These are phyloP conservation scores for Leistus spinibarbis DNA, from an alignment of 2,888 invertebrate species.

Conservation along the genomic window DNA sequence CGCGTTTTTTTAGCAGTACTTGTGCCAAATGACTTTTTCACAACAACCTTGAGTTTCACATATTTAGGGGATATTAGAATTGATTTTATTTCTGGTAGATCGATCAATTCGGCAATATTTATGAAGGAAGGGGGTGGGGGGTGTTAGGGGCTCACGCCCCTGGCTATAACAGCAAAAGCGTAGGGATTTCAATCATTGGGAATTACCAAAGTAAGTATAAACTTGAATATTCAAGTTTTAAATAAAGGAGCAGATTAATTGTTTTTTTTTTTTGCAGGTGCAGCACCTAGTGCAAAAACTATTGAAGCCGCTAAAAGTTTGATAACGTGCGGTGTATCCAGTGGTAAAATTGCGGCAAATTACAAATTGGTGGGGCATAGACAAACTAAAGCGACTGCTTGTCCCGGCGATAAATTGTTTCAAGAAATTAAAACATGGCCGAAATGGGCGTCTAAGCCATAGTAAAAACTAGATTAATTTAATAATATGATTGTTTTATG, in stretches of 20 bases:
- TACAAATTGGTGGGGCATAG: constrained; percentile 58
- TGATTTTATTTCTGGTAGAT: constrained; percentile 37
- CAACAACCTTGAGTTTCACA: background rate
- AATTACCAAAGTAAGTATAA: constrained; percentile 57
- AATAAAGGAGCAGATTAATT: background rate
- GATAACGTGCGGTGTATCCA: constrained; percentile 54
- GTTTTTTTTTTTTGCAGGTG: background rate
- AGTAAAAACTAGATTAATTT: background rate
- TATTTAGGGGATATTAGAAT: background rate
- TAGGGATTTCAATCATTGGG: constrained; percentile 70
- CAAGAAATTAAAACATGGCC: constrained; percentile 60
- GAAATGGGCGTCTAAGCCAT: constrained; percentile 44
- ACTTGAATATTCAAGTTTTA: background rate
- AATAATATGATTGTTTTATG: background rate
- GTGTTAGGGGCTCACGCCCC: constrained; percentile 65
- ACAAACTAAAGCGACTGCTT: constrained; percentile 57
- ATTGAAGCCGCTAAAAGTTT: background rate
- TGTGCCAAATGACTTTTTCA: too few relatives aligned
- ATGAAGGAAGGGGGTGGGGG: constrained; percentile 71
- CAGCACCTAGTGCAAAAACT: background rate
- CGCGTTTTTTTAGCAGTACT: too few relatives aligned
- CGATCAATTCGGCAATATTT: constrained; percentile 56
- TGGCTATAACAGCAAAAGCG: constrained; percentile 65
- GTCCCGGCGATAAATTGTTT: constrained; percentile 60
- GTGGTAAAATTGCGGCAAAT: constrained; percentile 54